Evolutionary conservation across 1,140 invertebrate genomes (phyloP), one percentile per base, ranked within the genome.

Genomic region (Gryllus bimaculatus): DNA sequence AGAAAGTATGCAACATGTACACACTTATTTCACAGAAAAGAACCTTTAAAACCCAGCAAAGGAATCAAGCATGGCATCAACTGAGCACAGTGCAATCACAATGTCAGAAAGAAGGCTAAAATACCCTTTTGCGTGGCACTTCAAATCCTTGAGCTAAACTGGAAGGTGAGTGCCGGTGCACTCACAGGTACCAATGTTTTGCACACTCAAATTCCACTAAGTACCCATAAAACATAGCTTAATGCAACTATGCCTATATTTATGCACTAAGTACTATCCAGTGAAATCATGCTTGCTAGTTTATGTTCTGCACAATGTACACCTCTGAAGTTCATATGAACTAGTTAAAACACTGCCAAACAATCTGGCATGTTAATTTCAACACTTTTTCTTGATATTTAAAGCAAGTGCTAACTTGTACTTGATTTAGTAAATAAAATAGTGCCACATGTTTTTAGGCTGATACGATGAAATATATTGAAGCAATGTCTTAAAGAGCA

Each of bases 101-200:
- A 66, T 66, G 18, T 66, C 10, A 66, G 54, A 66, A 66, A 66
- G 18, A 66, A 66, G 18, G 54, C 10, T 18, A 66, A 13, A 66
- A 18, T 66, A 66, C 18, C 54, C 54, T 7, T 18, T 18, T 18
- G 2, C 0, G 54, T 66, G 54, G 54, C 54, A 66, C 54, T 66
- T 66, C 54, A 66, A 66, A 66, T 66, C 54, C 54, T 66, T 66
- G 54, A 66, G 54, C 54, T 66, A 66, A 13, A 13, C 18, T 10
- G 54, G 54, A 66, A 66, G 54, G 54, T 66, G 54, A 66, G 54
- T 66, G 10, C 18, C 7, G 5, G 26, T 66, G 18, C 10, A 10
- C 54, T 66, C 54, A 66, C 54, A 66, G 54, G 54, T 66, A 66
- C 54, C 54, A 66, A 66, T 66, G 54, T 66, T 66, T 66, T 66